Conservation (phyloP, 1,140 invertebrate genomes). For the Listronotus oregonensis region DNA sequence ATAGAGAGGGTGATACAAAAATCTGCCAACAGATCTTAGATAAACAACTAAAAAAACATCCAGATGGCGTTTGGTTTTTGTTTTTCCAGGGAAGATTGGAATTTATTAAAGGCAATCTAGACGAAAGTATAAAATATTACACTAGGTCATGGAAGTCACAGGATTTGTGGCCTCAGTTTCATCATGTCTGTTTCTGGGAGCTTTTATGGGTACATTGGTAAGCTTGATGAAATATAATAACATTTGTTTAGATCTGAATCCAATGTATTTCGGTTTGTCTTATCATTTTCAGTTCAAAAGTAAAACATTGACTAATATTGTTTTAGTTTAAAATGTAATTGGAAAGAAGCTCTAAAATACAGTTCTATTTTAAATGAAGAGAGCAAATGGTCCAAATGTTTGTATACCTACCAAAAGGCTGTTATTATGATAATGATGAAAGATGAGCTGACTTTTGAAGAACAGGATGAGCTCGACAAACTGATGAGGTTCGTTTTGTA, state of each 20-base stretch:
- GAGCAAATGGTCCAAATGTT: conserved; percentile 89
- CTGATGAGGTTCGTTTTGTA: conserved; percentile 65
- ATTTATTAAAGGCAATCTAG: conserved; percentile 79
- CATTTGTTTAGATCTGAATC: no score
- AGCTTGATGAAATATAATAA: not conserved
- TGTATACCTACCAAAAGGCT: conserved; percentile 89
- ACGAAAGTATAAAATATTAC: conserved; percentile 77
- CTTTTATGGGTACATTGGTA: conserved; percentile 80
- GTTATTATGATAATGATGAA: conserved; percentile 77
- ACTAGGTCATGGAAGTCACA: conserved; percentile 84
- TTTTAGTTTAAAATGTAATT: conserved; percentile 65
- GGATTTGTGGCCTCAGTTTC: conserved; percentile 89
- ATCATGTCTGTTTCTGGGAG: conserved; percentile 96
- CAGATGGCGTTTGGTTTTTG: conserved; percentile 88
- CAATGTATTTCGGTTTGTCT: no score
- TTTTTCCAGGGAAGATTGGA: conserved; percentile 89
- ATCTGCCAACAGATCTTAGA: conserved; percentile 75
- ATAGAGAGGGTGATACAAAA: conserved; percentile 77
- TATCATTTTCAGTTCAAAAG: not conserved
- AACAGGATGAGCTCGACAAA: conserved; percentile 59
- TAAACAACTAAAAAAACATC: conserved; percentile 73
- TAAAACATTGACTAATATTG: conserved; percentile 1
- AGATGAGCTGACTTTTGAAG: conserved; percentile 60
- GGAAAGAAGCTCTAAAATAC: conserved; percentile 74
- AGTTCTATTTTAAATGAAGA: conserved; percentile 73